These are phyloP conservation scores for Melopsittacus undulatus DNA, from an alignment of 2,797 vertebrate species.

Conservation along the genomic window DNA sequence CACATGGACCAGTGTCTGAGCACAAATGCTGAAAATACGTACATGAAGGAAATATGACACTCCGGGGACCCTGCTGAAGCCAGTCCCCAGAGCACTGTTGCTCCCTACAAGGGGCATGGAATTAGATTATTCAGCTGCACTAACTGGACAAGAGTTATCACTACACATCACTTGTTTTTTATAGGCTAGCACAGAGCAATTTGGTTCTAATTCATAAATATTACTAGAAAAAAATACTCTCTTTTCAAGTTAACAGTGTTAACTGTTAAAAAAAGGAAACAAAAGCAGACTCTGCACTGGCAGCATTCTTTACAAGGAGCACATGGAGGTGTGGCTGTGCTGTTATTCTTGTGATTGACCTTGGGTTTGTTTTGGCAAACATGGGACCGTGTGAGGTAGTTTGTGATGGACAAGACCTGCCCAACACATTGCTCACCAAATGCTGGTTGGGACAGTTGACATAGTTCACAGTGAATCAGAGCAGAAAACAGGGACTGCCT, in stretches of 20 bases:
- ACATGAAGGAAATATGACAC: rapidly evolving
- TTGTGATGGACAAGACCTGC: background rate
- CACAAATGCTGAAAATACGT: background rate
- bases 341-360: background rate
- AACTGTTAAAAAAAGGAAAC: background rate
- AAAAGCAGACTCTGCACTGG: background rate
- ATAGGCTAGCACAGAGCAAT: background rate
- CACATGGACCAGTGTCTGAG: background rate
- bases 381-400: background rate
- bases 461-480: constrained; percentile 6
- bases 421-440: background rate
- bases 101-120: background rate
- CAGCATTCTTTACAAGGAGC: background rate
- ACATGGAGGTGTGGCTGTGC: background rate
- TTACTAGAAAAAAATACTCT: background rate
- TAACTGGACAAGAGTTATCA: background rate
- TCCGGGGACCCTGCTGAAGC: background rate
- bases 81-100: background rate
- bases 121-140: background rate
- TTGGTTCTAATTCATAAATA: background rate
- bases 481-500: constrained; percentile 19
- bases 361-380: background rate
- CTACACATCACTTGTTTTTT: background rate
- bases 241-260: background rate
- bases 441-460: background rate